Base-by-base conservation (phyloP, 1,140 invertebrate genomes). In the Trichoplusia ni region DNA sequence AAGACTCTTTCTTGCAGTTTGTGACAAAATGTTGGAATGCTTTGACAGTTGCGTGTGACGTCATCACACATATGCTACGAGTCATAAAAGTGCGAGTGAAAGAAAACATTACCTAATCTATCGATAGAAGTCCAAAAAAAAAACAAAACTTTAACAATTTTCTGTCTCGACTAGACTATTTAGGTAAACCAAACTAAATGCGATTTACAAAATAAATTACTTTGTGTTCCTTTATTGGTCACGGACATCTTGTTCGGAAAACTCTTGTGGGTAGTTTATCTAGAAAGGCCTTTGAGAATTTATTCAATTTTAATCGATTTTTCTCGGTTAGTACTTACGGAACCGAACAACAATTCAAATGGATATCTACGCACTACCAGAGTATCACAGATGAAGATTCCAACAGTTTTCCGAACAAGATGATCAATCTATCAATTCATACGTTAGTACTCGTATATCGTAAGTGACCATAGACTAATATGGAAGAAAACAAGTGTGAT, bases 401-500 rank as follows among this genome's bases (percentile, higher is more conserved):
- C 18, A 8, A 9, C 33, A 37, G 27, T 54, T 38, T 42, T 16
- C 19, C 25, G 27, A 47, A 19, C 25, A 47, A 47, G 8, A 60
- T 42, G 23, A 4, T 23, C 25, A 33, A 29, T 16, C 38, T 58
- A 44, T 58, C 23, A 44, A 38, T 38, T 38, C 51, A 54, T 18
- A 14, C 14, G 40, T 60, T 35, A 29, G 54, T 58, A 16, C 33
- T 46, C 38, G 14, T 46, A 35, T 60, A 46, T 35, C 56, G 11
- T 23, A 16, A 6, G 42, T 47, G 40, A 60, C 42, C 42, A 37
- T 27, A 31, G 23, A 60, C 56, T 47, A 47, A 42, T 31, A 40
- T 29, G 14, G 23, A 60, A 33, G 13, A 42, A 60, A 60, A 31
- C 19, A 19, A 47, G 70, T 72, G 71, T 73, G 73, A 70, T 72